These are phyloP conservation scores for Euplagia quadripunctaria DNA, from an alignment of 2,888 invertebrate genomes.

Conservation along the genomic window DNA sequence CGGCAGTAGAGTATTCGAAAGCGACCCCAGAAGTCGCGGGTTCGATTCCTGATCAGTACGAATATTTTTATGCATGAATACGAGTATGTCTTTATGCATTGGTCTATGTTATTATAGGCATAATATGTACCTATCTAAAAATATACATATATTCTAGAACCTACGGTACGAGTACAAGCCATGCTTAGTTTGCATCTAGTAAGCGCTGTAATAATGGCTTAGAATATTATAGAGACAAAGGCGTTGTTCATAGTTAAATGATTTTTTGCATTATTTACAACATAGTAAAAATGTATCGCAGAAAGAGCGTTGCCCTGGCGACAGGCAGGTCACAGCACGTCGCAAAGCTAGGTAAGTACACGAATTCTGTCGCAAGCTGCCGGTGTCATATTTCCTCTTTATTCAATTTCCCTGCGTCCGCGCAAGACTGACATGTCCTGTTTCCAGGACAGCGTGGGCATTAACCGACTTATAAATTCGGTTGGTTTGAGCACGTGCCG, in stretches of 20 bases:
- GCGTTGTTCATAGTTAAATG: not conserved
- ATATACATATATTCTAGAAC: too few species aligned
- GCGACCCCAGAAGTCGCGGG: too few species aligned
- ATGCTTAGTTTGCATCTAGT: not conserved
- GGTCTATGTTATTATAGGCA: too few species aligned
- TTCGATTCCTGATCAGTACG: too few species aligned
- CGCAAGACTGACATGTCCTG: constrained; percentile 74
- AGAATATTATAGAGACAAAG: not conserved
- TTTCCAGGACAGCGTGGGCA: constrained; percentile 66
- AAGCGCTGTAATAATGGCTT: not conserved
- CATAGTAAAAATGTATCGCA: constrained; percentile 22
- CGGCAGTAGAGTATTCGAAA: too few species aligned
- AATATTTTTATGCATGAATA: too few species aligned
- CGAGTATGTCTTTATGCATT: too few species aligned
- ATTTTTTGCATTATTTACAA: not conserved
- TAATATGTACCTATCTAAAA: too few species aligned
- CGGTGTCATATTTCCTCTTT: constrained; percentile 81
- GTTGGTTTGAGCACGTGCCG: constrained; percentile 50
- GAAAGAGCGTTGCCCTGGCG: constrained; percentile 59
- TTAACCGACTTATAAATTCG: constrained; percentile 56
- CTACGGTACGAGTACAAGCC: not conserved
- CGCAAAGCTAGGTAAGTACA: constrained; percentile 48
- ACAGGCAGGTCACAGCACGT: constrained; percentile 39
- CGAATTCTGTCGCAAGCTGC: constrained; percentile 63
- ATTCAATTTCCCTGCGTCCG: constrained; percentile 76